phyloP scores from a whole-genome alignment of 2,113 vertebrate species.

The Bostrychus sinensis region DNA sequence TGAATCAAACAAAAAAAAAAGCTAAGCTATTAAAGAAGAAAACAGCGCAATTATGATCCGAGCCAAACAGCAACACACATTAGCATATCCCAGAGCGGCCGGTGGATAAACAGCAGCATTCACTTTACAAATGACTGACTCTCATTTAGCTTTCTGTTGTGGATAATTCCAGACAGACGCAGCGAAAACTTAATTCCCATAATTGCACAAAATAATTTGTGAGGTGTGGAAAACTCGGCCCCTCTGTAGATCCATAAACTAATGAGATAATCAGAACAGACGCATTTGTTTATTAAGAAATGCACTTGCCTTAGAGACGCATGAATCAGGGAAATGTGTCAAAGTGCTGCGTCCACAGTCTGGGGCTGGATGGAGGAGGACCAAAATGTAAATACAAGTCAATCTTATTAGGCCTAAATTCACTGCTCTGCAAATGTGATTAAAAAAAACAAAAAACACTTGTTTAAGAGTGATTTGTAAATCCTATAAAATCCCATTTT shows the following conservation, averaged over 20 bases:
- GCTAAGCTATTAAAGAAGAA: constrained; percentile 34
- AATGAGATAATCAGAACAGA: constrained; percentile 12
- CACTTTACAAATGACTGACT: constrained; percentile 21
- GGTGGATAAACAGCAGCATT: constrained; percentile 15
- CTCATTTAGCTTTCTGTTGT: constrained; percentile 11
- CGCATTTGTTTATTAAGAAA: constrained; percentile 15
- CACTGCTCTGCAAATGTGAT: neutral
- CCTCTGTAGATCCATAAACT: constrained; percentile 1
- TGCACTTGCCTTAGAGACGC: neutral
- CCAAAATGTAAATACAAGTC: neutral
- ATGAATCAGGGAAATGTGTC: constrained; percentile 4
- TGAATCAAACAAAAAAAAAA: constrained; percentile 38
- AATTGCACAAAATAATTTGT: constrained; percentile 23
- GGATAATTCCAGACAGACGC: constrained; percentile 10
- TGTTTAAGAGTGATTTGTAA: too few relatives aligned
- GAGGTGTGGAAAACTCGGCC: constrained; percentile 6
- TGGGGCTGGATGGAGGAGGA: neutral
- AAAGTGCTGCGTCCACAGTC: constrained; percentile 4
- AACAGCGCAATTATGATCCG: constrained; percentile 29
- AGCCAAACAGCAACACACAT: constrained; percentile 25
- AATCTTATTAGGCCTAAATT: neutral
- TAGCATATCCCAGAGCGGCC: constrained; percentile 15
- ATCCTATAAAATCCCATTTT: too few relatives aligned
- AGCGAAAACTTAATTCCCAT: neutral
- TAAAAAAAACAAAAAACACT: too few relatives aligned